phyloP scores from a whole-genome alignment of 2,888 invertebrate species.

The Poecilus cupreus region DNA sequence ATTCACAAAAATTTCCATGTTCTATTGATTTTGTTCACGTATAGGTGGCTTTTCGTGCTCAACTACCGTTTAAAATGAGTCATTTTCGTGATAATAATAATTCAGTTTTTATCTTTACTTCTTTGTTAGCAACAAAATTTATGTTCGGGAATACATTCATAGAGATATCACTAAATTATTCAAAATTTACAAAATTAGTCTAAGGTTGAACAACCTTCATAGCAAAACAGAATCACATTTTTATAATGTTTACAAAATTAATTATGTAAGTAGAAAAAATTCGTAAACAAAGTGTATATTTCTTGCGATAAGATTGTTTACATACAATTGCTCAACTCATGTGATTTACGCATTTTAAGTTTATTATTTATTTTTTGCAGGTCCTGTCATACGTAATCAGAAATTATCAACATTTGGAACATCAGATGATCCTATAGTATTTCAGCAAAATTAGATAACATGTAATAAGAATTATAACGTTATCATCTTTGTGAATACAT shows the following conservation, averaged over 20 bases:
- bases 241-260: neutral
- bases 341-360: constrained; percentile 15
- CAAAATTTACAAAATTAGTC: neutral
- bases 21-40: constrained; percentile 9
- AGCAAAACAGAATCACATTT: neutral
- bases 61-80: constrained; percentile 5
- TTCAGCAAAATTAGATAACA: constrained; percentile 20
- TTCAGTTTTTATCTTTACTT: neutral
- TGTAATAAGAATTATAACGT: neutral
- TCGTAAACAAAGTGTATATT: neutral
- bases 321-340: neutral
- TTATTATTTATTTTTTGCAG: constrained; percentile 20
- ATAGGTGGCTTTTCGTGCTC: neutral
- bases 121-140: neutral
- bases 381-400: constrained; percentile 3
- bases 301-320: neutral
- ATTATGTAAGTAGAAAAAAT: neutral
- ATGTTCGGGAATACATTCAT: neutral
- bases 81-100: constrained; percentile 3
- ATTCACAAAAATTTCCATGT: constrained; percentile 31
- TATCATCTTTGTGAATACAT: neutral
- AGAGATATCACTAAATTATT: neutral
- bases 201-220: neutral
- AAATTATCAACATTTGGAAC: constrained; percentile 6
- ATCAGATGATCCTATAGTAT: constrained; percentile 31